Conservation (phyloP, 2,113 vertebrate species). For the Urocynchramus pylzowi region DNA sequence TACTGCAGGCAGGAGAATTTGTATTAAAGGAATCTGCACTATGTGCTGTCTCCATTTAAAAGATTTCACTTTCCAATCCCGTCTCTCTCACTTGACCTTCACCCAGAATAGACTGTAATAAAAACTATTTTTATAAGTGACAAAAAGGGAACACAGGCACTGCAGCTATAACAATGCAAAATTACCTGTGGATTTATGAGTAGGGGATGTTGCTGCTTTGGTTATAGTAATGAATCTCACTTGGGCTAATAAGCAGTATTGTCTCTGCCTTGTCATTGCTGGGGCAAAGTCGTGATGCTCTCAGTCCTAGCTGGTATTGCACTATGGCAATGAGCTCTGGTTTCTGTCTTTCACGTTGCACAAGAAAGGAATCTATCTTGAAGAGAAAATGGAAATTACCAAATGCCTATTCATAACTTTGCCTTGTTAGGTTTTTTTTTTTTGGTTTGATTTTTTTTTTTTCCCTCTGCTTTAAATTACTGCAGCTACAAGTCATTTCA, state of each 20-base stretch:
- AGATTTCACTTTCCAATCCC: neutral
- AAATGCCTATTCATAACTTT: neutral
- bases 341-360: neutral
- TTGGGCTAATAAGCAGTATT: neutral
- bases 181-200: conserved; percentile 42
- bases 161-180: neutral
- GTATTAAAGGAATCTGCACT: neutral
- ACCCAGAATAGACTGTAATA: neutral
- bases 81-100: neutral
- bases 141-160: neutral
- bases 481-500: neutral
- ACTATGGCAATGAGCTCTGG: neutral
- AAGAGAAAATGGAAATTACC: neutral
- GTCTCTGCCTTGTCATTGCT: neutral
- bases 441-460: no score
- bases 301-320: neutral
- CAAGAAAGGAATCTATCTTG: neutral
- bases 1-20: neutral
- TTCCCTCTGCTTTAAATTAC: neutral
- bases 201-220: neutral
- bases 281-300: neutral
- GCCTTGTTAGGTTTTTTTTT: neutral
- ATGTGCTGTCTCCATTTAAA: neutral
- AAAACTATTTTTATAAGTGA: conserved; percentile 36
- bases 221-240: conserved; percentile 10